A percentile compares a stretch with the other conserved stretches of the same genome.
phyloP scores from a whole-genome alignment of 2,113 vertebrate species.

The Menidia beryllina region DNA sequence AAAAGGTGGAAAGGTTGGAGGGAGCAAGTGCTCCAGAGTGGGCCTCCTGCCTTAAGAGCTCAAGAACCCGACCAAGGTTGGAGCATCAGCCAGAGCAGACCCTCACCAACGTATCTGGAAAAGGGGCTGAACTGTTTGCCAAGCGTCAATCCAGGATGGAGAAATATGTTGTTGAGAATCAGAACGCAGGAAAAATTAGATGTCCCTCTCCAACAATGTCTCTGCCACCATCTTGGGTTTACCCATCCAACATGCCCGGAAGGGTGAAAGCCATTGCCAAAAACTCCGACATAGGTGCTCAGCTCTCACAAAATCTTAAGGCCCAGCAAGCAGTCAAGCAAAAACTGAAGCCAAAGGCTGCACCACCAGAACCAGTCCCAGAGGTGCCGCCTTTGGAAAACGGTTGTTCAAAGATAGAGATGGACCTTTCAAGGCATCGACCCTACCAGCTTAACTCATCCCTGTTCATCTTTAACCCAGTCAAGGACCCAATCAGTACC shows the following conservation, averaged over 20 bases:
- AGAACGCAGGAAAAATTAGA: slow-evolving; percentile 77
- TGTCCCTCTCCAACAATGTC: slow-evolving; percentile 95
- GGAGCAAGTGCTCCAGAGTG: slow-evolving; percentile 83
- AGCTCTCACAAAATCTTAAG: slow-evolving; percentile 77
- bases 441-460: slow-evolving; percentile 92
- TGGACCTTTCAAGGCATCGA: slow-evolving; percentile 89
- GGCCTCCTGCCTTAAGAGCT: slow-evolving; percentile 93
- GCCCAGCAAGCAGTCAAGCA: slow-evolving; percentile 76
- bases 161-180: slow-evolving; percentile 88
- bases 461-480: slow-evolving; percentile 90
- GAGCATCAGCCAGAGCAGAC: slow-evolving; percentile 88
- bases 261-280: slow-evolving; percentile 83
- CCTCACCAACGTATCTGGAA: slow-evolving; percentile 90
- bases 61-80: slow-evolving; percentile 84
- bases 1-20: slow-evolving; percentile 68
- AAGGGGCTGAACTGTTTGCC: slow-evolving; percentile 93
- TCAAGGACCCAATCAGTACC: slow-evolving; percentile 83
- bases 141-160: slow-evolving; percentile 96
- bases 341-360: slow-evolving; percentile 60
- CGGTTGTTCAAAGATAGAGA: slow-evolving; percentile 86
- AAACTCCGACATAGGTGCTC: slow-evolving; percentile 78
- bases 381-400: slow-evolving; percentile 83
- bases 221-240: slow-evolving; percentile 96
- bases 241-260: slow-evolving; percentile 84
- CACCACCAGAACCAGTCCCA: slow-evolving; percentile 65